These are phyloP conservation scores for Dendrolimus punctatus DNA, from an alignment of 1,140 invertebrate genomes.

Conservation along the genomic window DNA sequence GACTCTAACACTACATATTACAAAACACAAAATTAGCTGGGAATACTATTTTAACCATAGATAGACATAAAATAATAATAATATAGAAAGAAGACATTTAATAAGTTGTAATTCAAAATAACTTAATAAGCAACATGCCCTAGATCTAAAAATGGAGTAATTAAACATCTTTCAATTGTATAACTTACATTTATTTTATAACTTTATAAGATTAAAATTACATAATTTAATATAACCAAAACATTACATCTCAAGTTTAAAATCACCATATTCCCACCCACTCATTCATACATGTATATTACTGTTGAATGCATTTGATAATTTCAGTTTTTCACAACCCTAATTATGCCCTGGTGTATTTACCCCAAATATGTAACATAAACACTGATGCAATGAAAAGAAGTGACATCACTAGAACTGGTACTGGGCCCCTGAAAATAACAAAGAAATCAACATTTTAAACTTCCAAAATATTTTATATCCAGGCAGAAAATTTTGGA, in stretches of 20 bases:
- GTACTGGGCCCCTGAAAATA: slow-evolving; percentile 94
- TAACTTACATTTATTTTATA: slow-evolving; percentile 32
- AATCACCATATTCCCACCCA: slow-evolving; percentile 3
- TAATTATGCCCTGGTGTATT: slow-evolving; percentile 94
- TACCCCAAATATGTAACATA: slow-evolving; percentile 99
- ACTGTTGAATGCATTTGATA: too few relatives aligned
- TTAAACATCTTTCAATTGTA: slow-evolving; percentile 6
- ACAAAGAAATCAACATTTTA: slow-evolving; percentile 8
- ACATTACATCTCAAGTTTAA: slow-evolving; percentile 12
- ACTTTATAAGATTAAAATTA: slow-evolving; percentile 25
- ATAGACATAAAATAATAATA: too few relatives aligned
- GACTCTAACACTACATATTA: too few relatives aligned
- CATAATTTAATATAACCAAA: slow-evolving; percentile 28
- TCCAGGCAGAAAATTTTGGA: background rate
- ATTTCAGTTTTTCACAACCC: slow-evolving; percentile 16
- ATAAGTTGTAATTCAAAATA: slow-evolving; percentile 10
- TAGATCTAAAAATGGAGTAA: background rate
- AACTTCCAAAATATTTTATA: background rate
- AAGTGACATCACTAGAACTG: slow-evolving; percentile 98
- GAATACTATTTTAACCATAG: too few relatives aligned
- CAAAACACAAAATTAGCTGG: too few relatives aligned
- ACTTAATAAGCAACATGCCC: slow-evolving; percentile 3
- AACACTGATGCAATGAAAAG: slow-evolving; percentile 99
- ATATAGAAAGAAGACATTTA: background rate
- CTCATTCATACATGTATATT: too few relatives aligned